Evolutionary conservation across 2,797 vertebrate genomes (phyloP), one percentile per base, ranked within the genome.

Genomic region (Chelmon rostratus): DNA sequence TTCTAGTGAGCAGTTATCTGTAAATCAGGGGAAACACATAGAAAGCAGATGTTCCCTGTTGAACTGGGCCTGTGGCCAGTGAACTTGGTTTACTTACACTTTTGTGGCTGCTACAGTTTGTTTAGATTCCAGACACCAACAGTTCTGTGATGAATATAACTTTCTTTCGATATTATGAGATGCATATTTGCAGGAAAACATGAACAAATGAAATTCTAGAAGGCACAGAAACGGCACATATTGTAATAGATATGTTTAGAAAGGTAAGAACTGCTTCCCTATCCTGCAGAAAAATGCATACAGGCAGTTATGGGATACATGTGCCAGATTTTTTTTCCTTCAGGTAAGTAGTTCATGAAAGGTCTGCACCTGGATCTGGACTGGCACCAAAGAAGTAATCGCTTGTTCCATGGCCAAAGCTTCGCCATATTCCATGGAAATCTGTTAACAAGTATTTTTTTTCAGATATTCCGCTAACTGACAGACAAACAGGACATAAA

Each of bases 11-110:
- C 38, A 81, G 77, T 74, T 75, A 87, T 86, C 54, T 59, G 63
- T 28, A 58, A 77, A 78, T 88, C 81, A 76, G 76, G 13, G 71
- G 74, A 67, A 82, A 70, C 61, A 72, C 81, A 86, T 18, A 74
- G 62, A 76, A 82, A 88, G 71, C 89, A 91, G 89, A 89, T 91
- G 89, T 79, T 49, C 68, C 15, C 65, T 82, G 73, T 88, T 83
- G 79, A 77, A 73, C 54, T 62, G 2, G 86, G 80, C 56, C 47
- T 8, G 25, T 44, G 71, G 76, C 69, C 74, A 86, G 18, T 42
- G 37, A 63, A n/a, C 52, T 74, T 56, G 15, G 57, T 81, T 85
- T 81, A 59, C 86, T 82, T 86, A 68, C 69, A 44, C 57, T 76
- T 75, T 63, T 73, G 52, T 59, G 35, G 75, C 61, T 10, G 53